Percentiles rank a stretch among this genome's conserved stretches.
These are phyloP conservation scores for Spatulosminthurus flaviceps DNA, from an alignment of 2,888 invertebrate species.

Conservation along the genomic window DNA sequence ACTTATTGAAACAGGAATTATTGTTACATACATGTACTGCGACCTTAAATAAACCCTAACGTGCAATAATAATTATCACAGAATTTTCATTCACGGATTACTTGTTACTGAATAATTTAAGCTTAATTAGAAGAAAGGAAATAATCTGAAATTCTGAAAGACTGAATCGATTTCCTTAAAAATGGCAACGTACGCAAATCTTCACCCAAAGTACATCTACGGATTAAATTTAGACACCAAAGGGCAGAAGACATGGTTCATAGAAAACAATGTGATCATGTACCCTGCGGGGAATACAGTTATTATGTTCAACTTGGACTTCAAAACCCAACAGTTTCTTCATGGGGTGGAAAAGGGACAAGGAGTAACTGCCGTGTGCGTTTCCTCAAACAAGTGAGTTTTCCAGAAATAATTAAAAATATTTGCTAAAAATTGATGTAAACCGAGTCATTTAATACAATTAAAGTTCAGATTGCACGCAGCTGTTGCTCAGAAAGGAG, in stretches of 20 bases:
- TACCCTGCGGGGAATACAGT: slow-evolving; percentile 67
- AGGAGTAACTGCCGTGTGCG: slow-evolving; percentile 55
- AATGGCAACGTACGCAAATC: slow-evolving; percentile 56
- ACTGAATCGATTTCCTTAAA: neutral
- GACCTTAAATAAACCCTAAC: too few species aligned
- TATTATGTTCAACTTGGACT: slow-evolving; percentile 68
- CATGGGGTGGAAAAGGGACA: slow-evolving; percentile 67
- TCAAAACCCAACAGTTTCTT: slow-evolving; percentile 66
- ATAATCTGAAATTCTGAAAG: too few species aligned
- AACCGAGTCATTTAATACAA: neutral
- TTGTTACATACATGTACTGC: too few species aligned
- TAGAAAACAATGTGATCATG: slow-evolving; percentile 58
- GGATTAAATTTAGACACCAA: slow-evolving; percentile 55
- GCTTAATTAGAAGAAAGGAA: too few species aligned
- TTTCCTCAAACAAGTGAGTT: slow-evolving; percentile 55
- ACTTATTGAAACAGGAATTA: too few species aligned
- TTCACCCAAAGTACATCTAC: slow-evolving; percentile 61
- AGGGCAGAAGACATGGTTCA: slow-evolving; percentile 56
- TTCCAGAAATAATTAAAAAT: neutral
- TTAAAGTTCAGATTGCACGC: slow-evolving; percentile 52
- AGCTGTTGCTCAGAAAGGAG: slow-evolving; percentile 67
- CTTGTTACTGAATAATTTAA: too few species aligned
- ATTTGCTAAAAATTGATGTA: neutral
- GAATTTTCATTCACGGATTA: too few species aligned
- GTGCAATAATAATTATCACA: too few species aligned